Conservation (phyloP, 2,888 invertebrate genomes). For the Seladonia tumulorum region DNA sequence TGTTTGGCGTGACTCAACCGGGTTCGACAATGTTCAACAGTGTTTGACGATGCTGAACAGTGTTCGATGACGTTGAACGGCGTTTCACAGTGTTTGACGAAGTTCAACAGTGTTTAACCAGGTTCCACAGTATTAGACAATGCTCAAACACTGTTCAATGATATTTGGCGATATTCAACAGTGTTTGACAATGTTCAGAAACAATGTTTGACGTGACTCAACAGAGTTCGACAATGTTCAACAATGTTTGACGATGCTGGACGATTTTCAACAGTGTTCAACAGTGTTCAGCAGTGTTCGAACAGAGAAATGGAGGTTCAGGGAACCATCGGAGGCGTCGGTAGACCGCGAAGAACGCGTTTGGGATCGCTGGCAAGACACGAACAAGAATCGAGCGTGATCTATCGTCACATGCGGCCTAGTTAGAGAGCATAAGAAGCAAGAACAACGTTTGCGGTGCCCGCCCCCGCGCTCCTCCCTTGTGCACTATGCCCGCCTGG, state of each 20-base stretch:
- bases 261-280: no score
- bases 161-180: no score
- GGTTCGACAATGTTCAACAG: no score
- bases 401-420: slow-evolving; percentile 32
- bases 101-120: background rate
- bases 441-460: background rate
- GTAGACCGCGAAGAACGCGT: background rate
- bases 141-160: no score
- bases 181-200: no score
- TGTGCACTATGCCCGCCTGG: slow-evolving; percentile 23
- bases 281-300: background rate
- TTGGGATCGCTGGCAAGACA: background rate
- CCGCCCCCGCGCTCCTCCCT: slow-evolving; percentile 27
- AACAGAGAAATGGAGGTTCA: background rate
- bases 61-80: no score
- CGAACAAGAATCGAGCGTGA: background rate
- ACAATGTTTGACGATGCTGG: background rate
- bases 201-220: no score
- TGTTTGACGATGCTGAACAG: no score
- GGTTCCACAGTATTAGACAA: no score
- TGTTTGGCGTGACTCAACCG: no score
- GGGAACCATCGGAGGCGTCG: background rate
- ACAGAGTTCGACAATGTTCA: background rate
- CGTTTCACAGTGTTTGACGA: no score
- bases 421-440: slow-evolving; percentile 25